Evolutionary conservation across 2,113 vertebrate genomes (phyloP), one percentile per base, ranked within the genome.

Genomic region (Hemicordylus capensis): DNA sequence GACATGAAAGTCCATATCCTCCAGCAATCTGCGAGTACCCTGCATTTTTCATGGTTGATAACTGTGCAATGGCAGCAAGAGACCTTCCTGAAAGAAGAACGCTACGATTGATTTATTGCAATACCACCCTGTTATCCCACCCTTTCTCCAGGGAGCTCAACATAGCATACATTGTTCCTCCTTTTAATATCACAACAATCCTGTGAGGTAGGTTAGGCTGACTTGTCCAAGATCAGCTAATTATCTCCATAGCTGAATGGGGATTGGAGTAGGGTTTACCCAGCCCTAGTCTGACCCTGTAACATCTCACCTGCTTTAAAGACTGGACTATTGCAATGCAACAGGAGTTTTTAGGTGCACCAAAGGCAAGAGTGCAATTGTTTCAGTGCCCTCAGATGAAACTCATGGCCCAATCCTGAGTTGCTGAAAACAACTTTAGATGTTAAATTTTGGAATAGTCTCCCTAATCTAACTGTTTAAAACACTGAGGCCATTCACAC

Each of bases 1-100:
- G 66, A 85, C 76, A 80, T 69, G 26, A 89, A 91, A 91, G 39
- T 39, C 39, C 3, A 82, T 46, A 70, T 22, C 59, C 61, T 63
- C 37, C 58, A 67, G 72, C 73, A 66, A 85, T n/a, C n/a, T n/a
- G n/a, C n/a, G n/a, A n/a, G n/a, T n/a, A n/a, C n/a, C 61, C 31
- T 76, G 2, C 10, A 22, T 48, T 70, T 64, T 87, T 90, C 87
- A 54, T 84, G 48, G 54, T 2, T 10, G 74, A 76, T 88, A 70
- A 83, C 70, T 34, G 34, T 64, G 61, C 17, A 2, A 0, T 14
- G 42, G 15, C 61, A 51, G 17, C 0, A 61, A 76, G 46, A 83
- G 39, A 8, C 28, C 28, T 79, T 79, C 28, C 59, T 28, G 22
- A 34, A 39, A 54, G 64, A 54, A 39, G 37, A 39, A 56, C 28